phyloP scores from a whole-genome alignment of 2,797 vertebrate genomes.

The Tympanoctomys barrerae region DNA sequence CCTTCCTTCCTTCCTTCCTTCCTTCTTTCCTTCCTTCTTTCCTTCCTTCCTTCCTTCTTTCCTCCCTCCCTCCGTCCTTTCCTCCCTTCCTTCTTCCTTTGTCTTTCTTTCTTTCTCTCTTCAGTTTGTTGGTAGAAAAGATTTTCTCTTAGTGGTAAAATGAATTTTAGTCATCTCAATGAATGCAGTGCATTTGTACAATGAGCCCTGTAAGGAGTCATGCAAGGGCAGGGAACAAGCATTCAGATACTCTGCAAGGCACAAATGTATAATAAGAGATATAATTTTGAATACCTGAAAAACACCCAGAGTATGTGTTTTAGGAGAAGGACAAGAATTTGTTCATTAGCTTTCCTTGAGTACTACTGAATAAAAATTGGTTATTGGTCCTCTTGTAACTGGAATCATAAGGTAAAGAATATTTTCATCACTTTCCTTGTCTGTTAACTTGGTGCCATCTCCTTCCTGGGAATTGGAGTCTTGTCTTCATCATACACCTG shows the following conservation, averaged over 20 bases:
- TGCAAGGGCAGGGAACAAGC: background rate
- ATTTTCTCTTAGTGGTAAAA: background rate
- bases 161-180: background rate
- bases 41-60: background rate
- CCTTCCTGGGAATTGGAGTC: background rate
- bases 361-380: background rate
- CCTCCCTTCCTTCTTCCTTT: background rate
- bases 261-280: background rate
- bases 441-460: background rate
- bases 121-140: background rate
- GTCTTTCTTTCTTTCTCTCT: no score
- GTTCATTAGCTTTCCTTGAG: background rate
- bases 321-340: background rate
- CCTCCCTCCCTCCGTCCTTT: background rate
- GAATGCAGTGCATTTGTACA: background rate
- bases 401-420: background rate
- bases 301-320: background rate
- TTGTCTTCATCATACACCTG: background rate
- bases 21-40: no score
- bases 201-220: background rate
- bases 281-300: background rate
- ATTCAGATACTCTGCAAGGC: background rate
- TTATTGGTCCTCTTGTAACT: background rate
- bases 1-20: no score
- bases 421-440: background rate